Evolutionary conservation across 2,113 vertebrate species (phyloP).

Genomic region (Prolemur simus): DNA sequence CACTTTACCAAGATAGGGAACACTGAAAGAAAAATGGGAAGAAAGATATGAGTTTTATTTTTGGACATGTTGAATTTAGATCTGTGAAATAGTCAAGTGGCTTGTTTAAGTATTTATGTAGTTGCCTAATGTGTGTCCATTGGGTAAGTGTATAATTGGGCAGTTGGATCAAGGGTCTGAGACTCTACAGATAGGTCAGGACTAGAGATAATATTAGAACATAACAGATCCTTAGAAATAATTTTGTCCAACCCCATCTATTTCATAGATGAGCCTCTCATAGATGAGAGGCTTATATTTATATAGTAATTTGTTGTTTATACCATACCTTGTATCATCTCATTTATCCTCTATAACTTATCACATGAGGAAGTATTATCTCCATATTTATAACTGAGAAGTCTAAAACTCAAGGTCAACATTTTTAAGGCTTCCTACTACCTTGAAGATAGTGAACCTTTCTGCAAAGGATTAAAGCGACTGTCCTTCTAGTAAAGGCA

Average conservation of each 20-base stretch:
- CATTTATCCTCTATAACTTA: background rate
- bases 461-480: background rate
- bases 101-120: background rate
- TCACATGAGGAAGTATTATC: background rate
- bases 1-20: background rate
- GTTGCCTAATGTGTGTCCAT: background rate
- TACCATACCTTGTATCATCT: background rate
- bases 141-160: background rate
- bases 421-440: background rate
- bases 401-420: background rate
- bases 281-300: background rate
- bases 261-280: background rate
- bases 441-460: background rate
- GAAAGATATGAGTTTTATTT: background rate
- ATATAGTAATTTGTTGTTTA: background rate
- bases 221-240: background rate
- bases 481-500: background rate
- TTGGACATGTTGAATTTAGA: background rate
- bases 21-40: background rate
- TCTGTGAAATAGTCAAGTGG: background rate
- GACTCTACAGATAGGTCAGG: background rate
- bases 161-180: background rate
- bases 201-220: background rate
- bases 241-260: background rate
- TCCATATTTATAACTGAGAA: background rate